A percentile compares a stretch with the other conserved stretches of the same genome.
These are phyloP conservation scores for Diachasmimorpha longicaudata DNA, from an alignment of 1,140 invertebrate species.

Conservation along the genomic window DNA sequence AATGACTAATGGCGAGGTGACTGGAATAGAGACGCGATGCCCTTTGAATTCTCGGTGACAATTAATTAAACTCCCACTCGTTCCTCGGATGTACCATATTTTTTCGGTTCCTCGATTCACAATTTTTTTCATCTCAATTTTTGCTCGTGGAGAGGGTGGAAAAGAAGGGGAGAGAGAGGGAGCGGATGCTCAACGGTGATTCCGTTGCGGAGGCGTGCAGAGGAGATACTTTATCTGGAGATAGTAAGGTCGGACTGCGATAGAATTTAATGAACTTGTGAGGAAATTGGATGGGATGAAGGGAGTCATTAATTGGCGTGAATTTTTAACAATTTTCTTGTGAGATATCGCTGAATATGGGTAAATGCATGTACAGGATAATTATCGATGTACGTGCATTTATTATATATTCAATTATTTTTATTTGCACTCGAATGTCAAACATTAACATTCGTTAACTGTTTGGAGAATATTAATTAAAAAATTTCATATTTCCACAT, in stretches of 20 bases:
- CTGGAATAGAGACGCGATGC: background rate
- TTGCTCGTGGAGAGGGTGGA: background rate
- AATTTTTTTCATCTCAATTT: background rate
- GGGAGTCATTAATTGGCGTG: background rate
- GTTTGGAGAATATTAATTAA: too few relatives aligned
- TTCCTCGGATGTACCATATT: background rate
- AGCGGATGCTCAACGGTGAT: background rate
- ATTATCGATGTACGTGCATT: too few relatives aligned
- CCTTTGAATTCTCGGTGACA: background rate
- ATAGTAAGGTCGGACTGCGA: background rate
- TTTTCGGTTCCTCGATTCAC: background rate
- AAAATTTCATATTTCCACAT: too few relatives aligned
- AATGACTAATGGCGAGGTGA: background rate
- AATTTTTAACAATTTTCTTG: background rate
- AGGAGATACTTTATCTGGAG: background rate
- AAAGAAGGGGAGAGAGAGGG: background rate
- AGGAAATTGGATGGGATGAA: background rate
- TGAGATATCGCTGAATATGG: too few relatives aligned
- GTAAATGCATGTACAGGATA: too few relatives aligned
- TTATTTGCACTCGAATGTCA: too few relatives aligned
- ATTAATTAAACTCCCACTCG: slow-evolving; percentile 2
- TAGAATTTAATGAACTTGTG: background rate
- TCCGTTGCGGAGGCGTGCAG: background rate
- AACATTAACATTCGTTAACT: too few relatives aligned
- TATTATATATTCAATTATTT: too few relatives aligned